These are phyloP conservation scores for Cheilosia grossa DNA, from an alignment of 2,888 invertebrate species.

Conservation along the genomic window DNA sequence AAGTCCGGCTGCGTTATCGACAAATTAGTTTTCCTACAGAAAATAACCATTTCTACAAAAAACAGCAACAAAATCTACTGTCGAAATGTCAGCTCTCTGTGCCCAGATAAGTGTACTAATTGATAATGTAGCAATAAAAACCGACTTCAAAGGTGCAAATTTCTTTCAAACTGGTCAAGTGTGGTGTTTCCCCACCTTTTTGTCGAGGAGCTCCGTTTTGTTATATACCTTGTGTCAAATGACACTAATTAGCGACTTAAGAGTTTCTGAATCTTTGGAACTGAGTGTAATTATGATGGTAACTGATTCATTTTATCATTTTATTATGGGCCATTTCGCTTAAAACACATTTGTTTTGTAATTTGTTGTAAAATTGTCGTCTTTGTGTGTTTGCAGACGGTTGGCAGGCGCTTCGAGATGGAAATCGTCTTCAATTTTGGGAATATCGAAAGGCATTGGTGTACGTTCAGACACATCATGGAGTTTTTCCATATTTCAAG, in stretches of 20 bases:
- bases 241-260: conserved; percentile 53
- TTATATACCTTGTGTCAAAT: conserved; percentile 47
- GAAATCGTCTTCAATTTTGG: conserved; percentile 80
- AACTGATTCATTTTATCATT: conserved; percentile 32
- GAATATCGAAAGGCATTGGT: conserved; percentile 80
- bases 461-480: conserved; percentile 80
- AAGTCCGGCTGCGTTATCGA: conserved; percentile 41
- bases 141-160: conserved; percentile 58
- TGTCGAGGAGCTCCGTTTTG: conserved; percentile 19
- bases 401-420: conserved; percentile 80
- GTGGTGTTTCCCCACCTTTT: conserved; percentile 37
- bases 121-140: conserved; percentile 33
- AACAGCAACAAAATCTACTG: conserved; percentile 12
- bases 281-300: conserved; percentile 4
- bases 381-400: conserved; percentile 78
- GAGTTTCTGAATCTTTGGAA: not conserved
- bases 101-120: conserved; percentile 59
- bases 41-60: conserved; percentile 22
- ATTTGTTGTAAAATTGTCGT: conserved; percentile 7
- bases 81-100: conserved; percentile 33
- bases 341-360: not conserved
- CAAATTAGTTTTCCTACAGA: conserved; percentile 22
- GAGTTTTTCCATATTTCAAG: conserved; percentile 82
- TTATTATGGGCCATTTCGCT: not conserved
- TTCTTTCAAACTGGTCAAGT: conserved; percentile 29